Percentiles rank a stretch among this genome's conserved stretches.
Evolutionary conservation across 1,140 invertebrate species (phyloP).

Genomic region (Scaptomyza hsui): DNA sequence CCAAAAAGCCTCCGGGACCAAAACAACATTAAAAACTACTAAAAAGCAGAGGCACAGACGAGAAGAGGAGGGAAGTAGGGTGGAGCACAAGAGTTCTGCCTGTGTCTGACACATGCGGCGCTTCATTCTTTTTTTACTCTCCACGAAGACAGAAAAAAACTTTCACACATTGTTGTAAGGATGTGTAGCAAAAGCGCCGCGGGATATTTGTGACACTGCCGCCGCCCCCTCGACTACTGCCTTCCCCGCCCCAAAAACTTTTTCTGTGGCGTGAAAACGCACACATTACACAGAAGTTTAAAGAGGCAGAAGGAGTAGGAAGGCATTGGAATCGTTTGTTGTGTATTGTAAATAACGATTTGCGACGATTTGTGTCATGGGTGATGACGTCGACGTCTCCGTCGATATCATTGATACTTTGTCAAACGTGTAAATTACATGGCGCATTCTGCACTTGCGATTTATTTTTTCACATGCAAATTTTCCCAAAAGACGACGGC

Average conservation of each 20-base stretch:
- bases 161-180: slow-evolving; percentile 81
- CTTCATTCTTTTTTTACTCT: slow-evolving; percentile 46
- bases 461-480: slow-evolving; percentile 74
- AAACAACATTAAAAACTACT: slow-evolving; percentile 82
- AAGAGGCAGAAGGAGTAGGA: slow-evolving; percentile 13
- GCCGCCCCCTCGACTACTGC: slow-evolving; percentile 8
- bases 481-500: slow-evolving; percentile 51
- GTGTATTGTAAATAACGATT: slow-evolving; percentile 76
- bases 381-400: slow-evolving; percentile 53
- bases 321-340: slow-evolving; percentile 32
- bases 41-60: slow-evolving; percentile 48
- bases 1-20: slow-evolving; percentile 58
- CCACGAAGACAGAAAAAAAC: slow-evolving; percentile 68
- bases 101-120: slow-evolving; percentile 79
- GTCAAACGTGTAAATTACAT: slow-evolving; percentile 82
- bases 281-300: slow-evolving; percentile 60
- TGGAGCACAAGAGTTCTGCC: slow-evolving; percentile 29
- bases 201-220: slow-evolving; percentile 68
- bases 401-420: slow-evolving; percentile 79
- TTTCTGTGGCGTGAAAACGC: slow-evolving; percentile 65
- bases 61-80: too few relatives aligned
- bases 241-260: slow-evolving; percentile 2
- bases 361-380: slow-evolving; percentile 79
- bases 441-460: slow-evolving; percentile 65
- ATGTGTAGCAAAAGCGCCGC: slow-evolving; percentile 77